Conservation (phyloP, 2,888 invertebrate species). For the Drosophila rubida region DNA sequence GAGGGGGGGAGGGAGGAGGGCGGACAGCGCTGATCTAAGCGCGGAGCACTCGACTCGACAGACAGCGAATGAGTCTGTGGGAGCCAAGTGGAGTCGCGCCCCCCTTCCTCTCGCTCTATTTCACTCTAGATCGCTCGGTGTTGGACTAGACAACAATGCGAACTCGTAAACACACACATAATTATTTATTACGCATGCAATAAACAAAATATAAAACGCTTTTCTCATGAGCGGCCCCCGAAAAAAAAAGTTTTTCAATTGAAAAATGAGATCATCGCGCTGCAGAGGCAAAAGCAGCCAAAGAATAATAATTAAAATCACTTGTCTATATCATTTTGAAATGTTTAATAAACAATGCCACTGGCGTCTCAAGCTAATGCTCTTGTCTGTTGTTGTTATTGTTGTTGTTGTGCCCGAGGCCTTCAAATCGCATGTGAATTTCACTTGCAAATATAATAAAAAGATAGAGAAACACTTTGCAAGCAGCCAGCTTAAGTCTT, state of each 20-base stretch:
- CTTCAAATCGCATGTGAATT: conserved; percentile 35
- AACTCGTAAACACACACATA: conserved; percentile 31
- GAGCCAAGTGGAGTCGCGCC: conserved; percentile 1
- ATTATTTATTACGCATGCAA: conserved; percentile 72
- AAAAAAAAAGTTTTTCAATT: conserved; percentile 65
- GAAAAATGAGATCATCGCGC: conserved; percentile 74
- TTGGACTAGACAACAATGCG: conserved; percentile 45
- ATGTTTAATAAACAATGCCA: conserved; percentile 68
- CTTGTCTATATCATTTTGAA: conserved; percentile 67
- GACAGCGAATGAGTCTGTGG: conserved; percentile 29
- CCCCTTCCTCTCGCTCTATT: neutral
- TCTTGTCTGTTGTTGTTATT: conserved; percentile 16
- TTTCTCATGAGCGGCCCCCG: conserved; percentile 54
- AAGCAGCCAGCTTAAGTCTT: conserved; percentile 38
- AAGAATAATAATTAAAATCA: conserved; percentile 77
- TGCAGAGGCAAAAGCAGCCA: conserved; percentile 14
- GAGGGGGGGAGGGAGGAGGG: neutral
- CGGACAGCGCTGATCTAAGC: conserved; percentile 39
- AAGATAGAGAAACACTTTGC: conserved; percentile 14
- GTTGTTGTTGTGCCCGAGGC: conserved; percentile 4
- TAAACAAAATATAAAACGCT: conserved; percentile 58
- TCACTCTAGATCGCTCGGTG: neutral
- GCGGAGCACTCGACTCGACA: conserved; percentile 17
- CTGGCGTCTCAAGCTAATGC: conserved; percentile 21
- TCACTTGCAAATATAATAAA: conserved; percentile 30